phyloP scores from a whole-genome alignment of 1,140 invertebrate species.

The Oryzaephilus surinamensis region DNA sequence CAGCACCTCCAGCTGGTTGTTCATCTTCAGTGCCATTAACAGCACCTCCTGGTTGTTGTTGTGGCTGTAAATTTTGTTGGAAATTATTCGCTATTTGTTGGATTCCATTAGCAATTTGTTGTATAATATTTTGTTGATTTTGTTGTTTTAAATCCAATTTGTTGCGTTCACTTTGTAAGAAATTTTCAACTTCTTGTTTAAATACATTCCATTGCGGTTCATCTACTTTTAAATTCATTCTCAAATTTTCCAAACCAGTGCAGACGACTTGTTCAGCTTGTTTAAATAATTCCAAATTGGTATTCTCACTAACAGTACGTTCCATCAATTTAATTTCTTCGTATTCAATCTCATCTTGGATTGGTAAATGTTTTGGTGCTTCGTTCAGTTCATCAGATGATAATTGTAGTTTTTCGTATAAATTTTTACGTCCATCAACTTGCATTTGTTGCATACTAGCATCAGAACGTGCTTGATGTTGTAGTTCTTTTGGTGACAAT shows the following conservation, averaged over 20 bases:
- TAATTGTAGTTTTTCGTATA: slow-evolving; percentile 27
- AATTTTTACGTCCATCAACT: slow-evolving; percentile 18
- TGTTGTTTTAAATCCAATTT: slow-evolving; percentile 7
- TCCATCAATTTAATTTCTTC: background rate
- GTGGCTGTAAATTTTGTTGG: slow-evolving; percentile 8
- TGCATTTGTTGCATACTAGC: background rate
- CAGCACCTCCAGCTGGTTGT: background rate
- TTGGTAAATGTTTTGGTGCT: slow-evolving; percentile 16
- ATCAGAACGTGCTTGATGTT: slow-evolving; percentile 3
- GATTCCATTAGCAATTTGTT: slow-evolving; percentile 13
- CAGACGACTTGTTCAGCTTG: background rate
- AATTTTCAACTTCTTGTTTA: background rate
- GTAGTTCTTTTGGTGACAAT: slow-evolving; percentile 4
- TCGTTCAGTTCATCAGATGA: slow-evolving; percentile 20
- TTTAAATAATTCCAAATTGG: background rate
- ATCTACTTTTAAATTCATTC: slow-evolving; percentile 1
- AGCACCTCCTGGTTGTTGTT: background rate
- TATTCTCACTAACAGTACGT: background rate
- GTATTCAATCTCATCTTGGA: slow-evolving; percentile 7
- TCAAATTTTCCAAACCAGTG: background rate
- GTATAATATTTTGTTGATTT: slow-evolving; percentile 13
- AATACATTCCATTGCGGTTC: slow-evolving; percentile 1
- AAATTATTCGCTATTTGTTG: slow-evolving; percentile 14
- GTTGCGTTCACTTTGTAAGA: background rate
- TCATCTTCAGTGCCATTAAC: background rate